A percentile compares a stretch with the other conserved stretches of the same genome.
Conservation (phyloP, 2,113 vertebrate genomes). For the Sturnus vulgaris region DNA sequence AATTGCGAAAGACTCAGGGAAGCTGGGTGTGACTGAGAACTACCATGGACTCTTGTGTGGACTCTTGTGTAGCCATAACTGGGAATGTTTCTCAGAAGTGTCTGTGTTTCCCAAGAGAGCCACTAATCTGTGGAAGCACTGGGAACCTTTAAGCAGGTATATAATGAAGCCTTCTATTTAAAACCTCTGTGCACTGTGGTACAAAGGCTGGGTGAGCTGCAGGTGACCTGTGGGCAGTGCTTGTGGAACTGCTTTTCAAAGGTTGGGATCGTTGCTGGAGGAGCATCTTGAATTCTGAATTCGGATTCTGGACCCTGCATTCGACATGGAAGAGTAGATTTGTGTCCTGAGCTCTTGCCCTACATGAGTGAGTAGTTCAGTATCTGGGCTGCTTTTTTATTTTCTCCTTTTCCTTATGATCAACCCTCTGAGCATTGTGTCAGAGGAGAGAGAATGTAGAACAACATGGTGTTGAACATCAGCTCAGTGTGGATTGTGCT, state of each 20-base stretch:
- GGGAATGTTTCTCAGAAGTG: not conserved
- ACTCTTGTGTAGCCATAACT: accelerated
- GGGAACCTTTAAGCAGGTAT: not conserved
- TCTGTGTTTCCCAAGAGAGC: not conserved
- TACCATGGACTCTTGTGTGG: not conserved
- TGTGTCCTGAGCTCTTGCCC: not conserved
- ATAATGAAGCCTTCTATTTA: not conserved
- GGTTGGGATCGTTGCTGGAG: not conserved
- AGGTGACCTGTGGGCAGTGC: not conserved
- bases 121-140: not conserved
- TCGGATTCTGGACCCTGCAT: not conserved
- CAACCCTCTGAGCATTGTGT: not conserved
- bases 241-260: not conserved
- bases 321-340: not conserved
- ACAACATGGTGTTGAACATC: not conserved
- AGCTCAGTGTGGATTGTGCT: not conserved
- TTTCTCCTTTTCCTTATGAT: not conserved
- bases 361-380: not conserved
- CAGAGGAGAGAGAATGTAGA: not conserved
- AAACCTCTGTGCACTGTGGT: not conserved
- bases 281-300: not conserved
- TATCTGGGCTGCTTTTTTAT: not conserved
- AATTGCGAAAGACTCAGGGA: not conserved
- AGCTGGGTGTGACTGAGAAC: not conserved
- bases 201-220: not conserved